phyloP scores from a whole-genome alignment of 92 coral and sea anemone genomes.

The Galaxea fascicularis region DNA sequence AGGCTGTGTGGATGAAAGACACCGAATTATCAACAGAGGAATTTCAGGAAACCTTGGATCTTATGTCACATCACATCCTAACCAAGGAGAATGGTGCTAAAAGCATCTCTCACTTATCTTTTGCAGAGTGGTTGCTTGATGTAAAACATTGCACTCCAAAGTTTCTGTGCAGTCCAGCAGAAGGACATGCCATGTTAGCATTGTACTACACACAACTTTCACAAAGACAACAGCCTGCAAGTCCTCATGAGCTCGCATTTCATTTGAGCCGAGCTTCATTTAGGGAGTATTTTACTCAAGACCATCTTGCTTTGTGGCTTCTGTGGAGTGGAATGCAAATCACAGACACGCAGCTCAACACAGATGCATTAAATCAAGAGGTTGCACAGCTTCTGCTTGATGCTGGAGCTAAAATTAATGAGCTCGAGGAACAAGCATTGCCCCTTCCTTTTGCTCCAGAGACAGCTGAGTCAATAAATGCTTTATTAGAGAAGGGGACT shows the following conservation, averaged over 20 bases:
- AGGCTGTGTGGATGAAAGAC: constrained; percentile 88
- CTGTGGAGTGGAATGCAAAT: constrained; percentile 92
- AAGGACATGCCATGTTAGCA: constrained; percentile 99
- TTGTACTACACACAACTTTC: constrained; percentile 87
- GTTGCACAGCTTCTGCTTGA: constrained; percentile 75
- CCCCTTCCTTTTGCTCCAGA: constrained; percentile 71
- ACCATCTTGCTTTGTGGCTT: constrained; percentile 92
- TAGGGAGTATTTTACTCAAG: constrained; percentile 76
- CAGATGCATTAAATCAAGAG: constrained; percentile 80
- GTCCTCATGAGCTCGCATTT: constrained; percentile 86
- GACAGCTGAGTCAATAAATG: constrained; percentile 78
- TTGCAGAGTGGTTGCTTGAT: constrained; percentile 98
- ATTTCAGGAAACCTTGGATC: constrained; percentile 70
- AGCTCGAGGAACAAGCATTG: constrained; percentile 54
- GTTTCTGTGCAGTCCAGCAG: constrained; percentile 86
- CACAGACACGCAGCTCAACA: constrained; percentile 69
- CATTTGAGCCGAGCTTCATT: constrained; percentile 92
- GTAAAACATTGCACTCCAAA: constrained; percentile 94
- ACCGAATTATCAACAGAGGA: constrained; percentile 61
- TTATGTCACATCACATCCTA: constrained; percentile 78
- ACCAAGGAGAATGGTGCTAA: constrained; percentile 68
- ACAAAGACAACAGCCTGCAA: constrained; percentile 74
- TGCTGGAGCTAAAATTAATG: constrained; percentile 82
- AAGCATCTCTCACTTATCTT: constrained; percentile 92
- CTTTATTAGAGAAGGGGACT: constrained; percentile 74